These are phyloP conservation scores for Carlito syrichta DNA, from an alignment of 2,113 vertebrate species.

Conservation along the genomic window DNA sequence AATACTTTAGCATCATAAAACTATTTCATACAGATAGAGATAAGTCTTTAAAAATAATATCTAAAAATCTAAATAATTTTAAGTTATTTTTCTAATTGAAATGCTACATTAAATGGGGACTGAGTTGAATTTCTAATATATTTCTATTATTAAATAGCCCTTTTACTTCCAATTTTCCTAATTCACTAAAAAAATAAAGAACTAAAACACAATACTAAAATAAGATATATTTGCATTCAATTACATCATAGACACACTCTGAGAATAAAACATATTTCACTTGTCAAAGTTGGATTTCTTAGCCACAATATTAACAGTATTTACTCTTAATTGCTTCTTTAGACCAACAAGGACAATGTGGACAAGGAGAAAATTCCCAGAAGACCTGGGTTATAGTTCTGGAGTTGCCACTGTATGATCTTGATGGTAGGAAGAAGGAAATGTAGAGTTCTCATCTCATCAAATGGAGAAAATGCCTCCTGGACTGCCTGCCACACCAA, in stretches of 20 bases:
- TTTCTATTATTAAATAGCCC: constrained; percentile 33
- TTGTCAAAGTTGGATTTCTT: neutral
- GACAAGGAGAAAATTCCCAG: constrained; percentile 1
- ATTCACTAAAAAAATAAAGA: constrained; percentile 4
- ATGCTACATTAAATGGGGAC: neutral
- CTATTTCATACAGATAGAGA: neutral
- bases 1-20: constrained; percentile 41
- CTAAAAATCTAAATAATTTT: constrained; percentile 9
- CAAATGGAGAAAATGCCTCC: neutral
- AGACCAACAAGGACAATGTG: neutral
- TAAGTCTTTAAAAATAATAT: constrained; percentile 17
- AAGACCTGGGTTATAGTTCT: neutral
- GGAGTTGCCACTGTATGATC: neutral
- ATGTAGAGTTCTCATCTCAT: neutral
- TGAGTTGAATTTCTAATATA: neutral
- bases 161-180: constrained; percentile 14
- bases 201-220: constrained; percentile 38
- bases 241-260: neutral
- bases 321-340: constrained; percentile 21
- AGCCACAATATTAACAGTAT: neutral
- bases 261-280: neutral
- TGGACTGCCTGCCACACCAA: neutral
- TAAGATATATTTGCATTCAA: neutral
- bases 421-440: neutral
- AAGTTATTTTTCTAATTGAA: constrained; percentile 27